phyloP scores from a whole-genome alignment of 2,797 vertebrate species.

The Ctenopoma multispine region DNA sequence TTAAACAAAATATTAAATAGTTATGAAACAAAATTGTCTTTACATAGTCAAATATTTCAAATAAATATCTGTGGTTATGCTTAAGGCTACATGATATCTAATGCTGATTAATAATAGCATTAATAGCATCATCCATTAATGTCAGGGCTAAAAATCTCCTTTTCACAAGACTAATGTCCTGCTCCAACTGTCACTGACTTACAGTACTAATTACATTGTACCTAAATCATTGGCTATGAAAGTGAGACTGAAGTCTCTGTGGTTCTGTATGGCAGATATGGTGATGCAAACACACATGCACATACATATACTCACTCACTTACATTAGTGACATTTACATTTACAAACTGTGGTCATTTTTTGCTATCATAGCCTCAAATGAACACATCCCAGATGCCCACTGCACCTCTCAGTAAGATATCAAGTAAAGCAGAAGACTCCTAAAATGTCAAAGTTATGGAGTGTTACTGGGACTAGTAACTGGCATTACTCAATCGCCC shows the following conservation, averaged over 20 bases:
- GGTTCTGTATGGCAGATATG: slow-evolving; percentile 40
- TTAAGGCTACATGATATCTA: slow-evolving; percentile 4
- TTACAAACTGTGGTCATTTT: background rate
- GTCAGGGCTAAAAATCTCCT: slow-evolving; percentile 54
- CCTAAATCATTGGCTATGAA: slow-evolving; percentile 76
- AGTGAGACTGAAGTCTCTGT: slow-evolving; percentile 68
- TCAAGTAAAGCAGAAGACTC: background rate
- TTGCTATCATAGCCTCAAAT: too few relatives aligned
- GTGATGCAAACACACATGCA: background rate
- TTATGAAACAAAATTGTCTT: slow-evolving; percentile 7
- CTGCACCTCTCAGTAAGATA: too few relatives aligned
- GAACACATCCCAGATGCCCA: too few relatives aligned
- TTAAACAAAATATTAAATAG: background rate
- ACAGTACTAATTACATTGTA: slow-evolving; percentile 67
- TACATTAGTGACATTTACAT: background rate
- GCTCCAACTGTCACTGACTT: slow-evolving; percentile 68
- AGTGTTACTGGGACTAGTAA: background rate
- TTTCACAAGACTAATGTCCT: slow-evolving; percentile 76
- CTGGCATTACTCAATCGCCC: background rate
- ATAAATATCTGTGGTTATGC: slow-evolving; percentile 17
- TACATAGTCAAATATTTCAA: slow-evolving; percentile 1
- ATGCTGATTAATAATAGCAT: slow-evolving; percentile 37
- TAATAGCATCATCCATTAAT: slow-evolving; percentile 52
- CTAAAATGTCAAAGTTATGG: background rate
- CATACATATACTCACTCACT: background rate